Percentiles rank a stretch among this genome's conserved stretches.
Evolutionary conservation across 2,888 invertebrate species (phyloP).

Genomic region (Dasysyrphus albostriatus): DNA sequence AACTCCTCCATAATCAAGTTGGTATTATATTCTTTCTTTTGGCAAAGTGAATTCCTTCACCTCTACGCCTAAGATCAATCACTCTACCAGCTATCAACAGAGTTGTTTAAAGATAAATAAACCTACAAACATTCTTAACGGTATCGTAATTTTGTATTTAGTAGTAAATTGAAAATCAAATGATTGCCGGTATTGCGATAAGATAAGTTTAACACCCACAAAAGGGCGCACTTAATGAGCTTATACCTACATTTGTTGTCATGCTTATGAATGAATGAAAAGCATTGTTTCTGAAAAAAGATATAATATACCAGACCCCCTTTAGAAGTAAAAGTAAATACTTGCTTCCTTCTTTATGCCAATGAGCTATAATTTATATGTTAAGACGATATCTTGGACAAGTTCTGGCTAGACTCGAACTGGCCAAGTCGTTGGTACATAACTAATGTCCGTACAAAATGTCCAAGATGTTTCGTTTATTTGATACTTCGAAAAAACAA

Average conservation of each 20-base stretch:
- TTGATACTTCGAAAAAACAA: slow-evolving; percentile 27
- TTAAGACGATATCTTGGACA: slow-evolving; percentile 1
- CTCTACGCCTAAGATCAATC: slow-evolving; percentile 26
- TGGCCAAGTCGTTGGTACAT: neutral
- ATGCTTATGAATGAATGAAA: slow-evolving; percentile 40
- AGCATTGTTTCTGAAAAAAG: slow-evolving; percentile 47
- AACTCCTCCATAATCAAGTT: too few relatives aligned
- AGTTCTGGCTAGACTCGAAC: slow-evolving; percentile 15
- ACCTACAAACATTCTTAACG: neutral
- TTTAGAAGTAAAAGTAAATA: slow-evolving; percentile 49
- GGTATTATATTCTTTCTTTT: slow-evolving; percentile 42
- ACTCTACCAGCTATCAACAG: neutral
- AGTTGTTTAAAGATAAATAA: neutral
- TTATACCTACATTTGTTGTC: neutral
- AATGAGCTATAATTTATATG: slow-evolving; percentile 47
- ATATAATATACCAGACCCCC: neutral
- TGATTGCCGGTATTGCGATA: slow-evolving; percentile 51
- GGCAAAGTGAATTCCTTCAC: slow-evolving; percentile 49
- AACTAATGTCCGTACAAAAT: neutral
- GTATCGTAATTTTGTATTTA: neutral
- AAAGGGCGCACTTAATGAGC: slow-evolving; percentile 29
- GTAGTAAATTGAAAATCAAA: slow-evolving; percentile 35
- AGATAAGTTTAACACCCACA: slow-evolving; percentile 48
- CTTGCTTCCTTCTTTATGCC: slow-evolving; percentile 33
- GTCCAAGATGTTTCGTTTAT: neutral